Base-by-base conservation (phyloP, 1,140 invertebrate species). In the Tribolium castaneum region DNA sequence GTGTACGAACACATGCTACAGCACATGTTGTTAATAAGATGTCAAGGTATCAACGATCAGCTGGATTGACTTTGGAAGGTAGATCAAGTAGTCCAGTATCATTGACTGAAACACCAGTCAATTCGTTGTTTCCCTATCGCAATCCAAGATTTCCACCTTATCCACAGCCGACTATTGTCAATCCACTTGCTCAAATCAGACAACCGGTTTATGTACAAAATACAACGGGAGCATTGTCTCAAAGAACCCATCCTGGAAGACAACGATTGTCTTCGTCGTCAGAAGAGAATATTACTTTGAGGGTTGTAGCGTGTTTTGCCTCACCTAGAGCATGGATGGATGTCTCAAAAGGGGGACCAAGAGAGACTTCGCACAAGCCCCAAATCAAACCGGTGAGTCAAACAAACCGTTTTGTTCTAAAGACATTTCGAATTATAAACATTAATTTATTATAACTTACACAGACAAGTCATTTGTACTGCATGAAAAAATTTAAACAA, bases 1-100 rank as follows among this genome's bases (percentile, higher is more conserved):
- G 94, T 74, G 92, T 97, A 22, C 90, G 98, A 77, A 99, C 98
- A 6, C 98, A 99, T 88, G 94, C 95, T 39, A 94, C 94, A 34
- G 91, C 94, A 71, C 93, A 97, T 86, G 97, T 99, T 80, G 98
- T 99, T 10, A 99, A 99, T 88, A 92, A 95, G 82, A 90, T 97
- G 80, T 99, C 97, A 80, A 66, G 97, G 82, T 99, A 99, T 88
- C 97, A 99, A 86, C 92, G 96, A 82, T 98, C 96, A 82, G 97
- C 98, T 66, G 98, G 98, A 6, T 87, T 99, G 39, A 93, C 92
- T 59, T 87, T 90, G 78, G 89, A 94, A 85, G 94, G 94, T 0
- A 88, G 90, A 77, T 92, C 90, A 16, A 93, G 93, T 83, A 96
- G 95, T 82, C 96, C 96, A 0, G 87, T 89, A 50, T 85, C 86